Evolutionary conservation across 2,113 vertebrate genomes (phyloP), one percentile per base, ranked within the genome.

Genomic region (Canis aureus): DNA sequence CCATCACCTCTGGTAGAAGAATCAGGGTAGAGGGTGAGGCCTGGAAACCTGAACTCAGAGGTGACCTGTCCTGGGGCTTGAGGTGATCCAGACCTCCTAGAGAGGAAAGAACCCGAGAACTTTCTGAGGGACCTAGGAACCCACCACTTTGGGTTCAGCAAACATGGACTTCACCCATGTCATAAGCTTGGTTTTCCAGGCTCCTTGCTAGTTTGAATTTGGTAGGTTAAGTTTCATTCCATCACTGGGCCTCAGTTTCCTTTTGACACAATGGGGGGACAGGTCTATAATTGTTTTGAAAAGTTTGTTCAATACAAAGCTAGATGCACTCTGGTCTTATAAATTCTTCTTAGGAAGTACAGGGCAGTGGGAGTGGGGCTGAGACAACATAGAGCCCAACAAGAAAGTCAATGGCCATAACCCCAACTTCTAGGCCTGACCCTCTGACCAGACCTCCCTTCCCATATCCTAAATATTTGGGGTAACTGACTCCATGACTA

Each of bases 401-500:
- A 81, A 97, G 78, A 91, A 92, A 95, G 74, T 7, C 4, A 64
- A 74, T 60, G 17, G 20, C 67, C 38, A 94, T 78, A 96, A 90
- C 32, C 76, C 64, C 91, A 88, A 85, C 13, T 92, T 78, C 35
- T 16, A 91, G 64, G 49, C 71, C 35, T 97, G 55, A 97, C 20
- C 16, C 32, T 90, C 82, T 92, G 79, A 91, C 16, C 13, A 81
- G 51, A 81, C n/a, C 43, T 71, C 85, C 62, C 62, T 71, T 25
- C 29, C 32, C 22, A 83, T 32, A 55, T 67, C 88, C 79, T 96
- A 79, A 92, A 92, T 85, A 91, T n/a, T 87, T 93, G 60, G 80
- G 81, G 60, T 83, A 96, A 97, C 22, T 82, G 83, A 90, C n/a
- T 23, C 86, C n/a, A 89, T 12, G 19, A 92, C 71, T 94, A 90